Evolutionary conservation across 2,113 vertebrate species (phyloP).

Genomic region (Xenopus laevis): DNA sequence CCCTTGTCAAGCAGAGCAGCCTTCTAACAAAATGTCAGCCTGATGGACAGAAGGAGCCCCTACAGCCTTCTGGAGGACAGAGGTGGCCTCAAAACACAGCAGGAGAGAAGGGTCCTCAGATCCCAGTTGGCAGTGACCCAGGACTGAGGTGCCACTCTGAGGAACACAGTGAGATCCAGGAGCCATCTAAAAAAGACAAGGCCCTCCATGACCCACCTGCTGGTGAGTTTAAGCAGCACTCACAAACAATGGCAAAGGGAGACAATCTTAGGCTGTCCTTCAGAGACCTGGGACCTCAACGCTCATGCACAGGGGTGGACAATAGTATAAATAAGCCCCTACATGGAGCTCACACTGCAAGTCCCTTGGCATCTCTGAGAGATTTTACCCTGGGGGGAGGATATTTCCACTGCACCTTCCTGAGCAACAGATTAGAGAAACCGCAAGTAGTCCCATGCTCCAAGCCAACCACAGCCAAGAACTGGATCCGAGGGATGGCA

Average conservation of each 20-base stretch:
- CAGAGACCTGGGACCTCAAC: slow-evolving; percentile 67
- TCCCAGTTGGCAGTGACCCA: neutral
- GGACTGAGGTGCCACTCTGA: neutral
- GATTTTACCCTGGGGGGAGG: slow-evolving; percentile 51
- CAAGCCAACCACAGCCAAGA: rapidly evolving
- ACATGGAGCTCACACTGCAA: too few relatives aligned
- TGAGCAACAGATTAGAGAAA: neutral
- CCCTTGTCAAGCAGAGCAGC: slow-evolving; percentile 59
- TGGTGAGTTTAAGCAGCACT: too few relatives aligned
- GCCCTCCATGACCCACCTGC: neutral
- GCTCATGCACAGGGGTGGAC: slow-evolving; percentile 57
- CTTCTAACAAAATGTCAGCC: slow-evolving; percentile 54
- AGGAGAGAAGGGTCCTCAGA: neutral
- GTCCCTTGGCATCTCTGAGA: slow-evolving; percentile 53
- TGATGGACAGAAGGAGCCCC: slow-evolving; percentile 1
- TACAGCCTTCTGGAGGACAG: rapidly evolving
- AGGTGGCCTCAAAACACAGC: rapidly evolving
- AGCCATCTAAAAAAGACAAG: neutral
- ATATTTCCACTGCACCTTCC: slow-evolving; percentile 46
- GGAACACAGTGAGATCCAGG: too few relatives aligned
- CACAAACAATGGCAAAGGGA: slow-evolving; percentile 51
- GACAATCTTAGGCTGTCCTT: slow-evolving; percentile 55
- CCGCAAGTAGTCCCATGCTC: rapidly evolving
- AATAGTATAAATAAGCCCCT: too few relatives aligned
- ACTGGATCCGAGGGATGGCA: neutral